Evolutionary conservation across 30 jellyfish, hydroid and myxozoan genomes (phyloP).

Genomic region (Mastigias papua): DNA sequence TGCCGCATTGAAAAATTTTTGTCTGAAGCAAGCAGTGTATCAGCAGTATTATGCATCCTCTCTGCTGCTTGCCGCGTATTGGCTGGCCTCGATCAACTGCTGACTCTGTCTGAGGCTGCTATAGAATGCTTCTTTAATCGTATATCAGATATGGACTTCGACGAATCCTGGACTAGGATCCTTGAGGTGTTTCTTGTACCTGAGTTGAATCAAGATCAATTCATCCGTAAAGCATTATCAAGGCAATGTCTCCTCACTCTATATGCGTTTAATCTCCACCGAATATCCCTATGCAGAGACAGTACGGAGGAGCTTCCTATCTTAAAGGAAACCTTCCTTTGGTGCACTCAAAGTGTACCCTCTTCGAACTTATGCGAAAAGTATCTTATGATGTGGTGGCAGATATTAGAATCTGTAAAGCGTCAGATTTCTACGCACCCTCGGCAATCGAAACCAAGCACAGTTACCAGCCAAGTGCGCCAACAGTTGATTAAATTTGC

Average conservation of each 20-base stretch:
- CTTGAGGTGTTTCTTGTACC: slow-evolving; percentile 66
- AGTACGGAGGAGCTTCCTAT: slow-evolving; percentile 47
- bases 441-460: neutral
- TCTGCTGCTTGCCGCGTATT: slow-evolving; percentile 80
- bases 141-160: slow-evolving; percentile 60
- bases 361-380: slow-evolving; percentile 68
- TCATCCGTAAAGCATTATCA: slow-evolving; percentile 78
- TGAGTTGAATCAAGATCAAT: slow-evolving; percentile 76
- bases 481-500: slow-evolving; percentile 51
- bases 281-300: slow-evolving; percentile 33
- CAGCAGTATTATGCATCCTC: slow-evolving; percentile 50
- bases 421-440: slow-evolving; percentile 25
- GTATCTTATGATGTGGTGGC: slow-evolving; percentile 80
- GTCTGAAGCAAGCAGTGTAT: slow-evolving; percentile 46
- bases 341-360: slow-evolving; percentile 66
- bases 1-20: slow-evolving; percentile 29
- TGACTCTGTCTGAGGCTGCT: slow-evolving; percentile 69
- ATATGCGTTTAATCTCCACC: slow-evolving; percentile 76
- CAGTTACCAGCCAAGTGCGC: slow-evolving; percentile 27
- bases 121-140: slow-evolving; percentile 65
- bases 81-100: slow-evolving; percentile 78
- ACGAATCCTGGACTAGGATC: slow-evolving; percentile 62
- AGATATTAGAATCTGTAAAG: slow-evolving; percentile 58
- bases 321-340: slow-evolving; percentile 65
- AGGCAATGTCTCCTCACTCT: slow-evolving; percentile 61